Conservation (phyloP, 2,797 vertebrate species). For the Chelon labrosus region DNA sequence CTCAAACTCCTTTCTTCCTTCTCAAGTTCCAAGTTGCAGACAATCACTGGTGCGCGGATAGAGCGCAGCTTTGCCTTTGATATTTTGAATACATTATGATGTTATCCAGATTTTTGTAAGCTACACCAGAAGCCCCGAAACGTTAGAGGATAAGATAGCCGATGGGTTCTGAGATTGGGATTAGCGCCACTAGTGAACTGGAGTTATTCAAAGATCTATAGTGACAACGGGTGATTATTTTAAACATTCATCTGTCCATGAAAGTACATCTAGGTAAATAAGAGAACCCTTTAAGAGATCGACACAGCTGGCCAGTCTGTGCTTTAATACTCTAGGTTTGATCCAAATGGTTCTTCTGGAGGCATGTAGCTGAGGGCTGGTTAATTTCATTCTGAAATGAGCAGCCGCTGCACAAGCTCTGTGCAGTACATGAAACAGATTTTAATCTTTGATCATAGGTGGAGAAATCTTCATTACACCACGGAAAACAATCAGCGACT, state of each 20-base stretch:
- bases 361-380: slow-evolving; percentile 5
- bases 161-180: no score
- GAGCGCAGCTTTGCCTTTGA: no score
- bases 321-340: not conserved
- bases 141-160: no score
- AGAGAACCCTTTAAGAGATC: slow-evolving; percentile 5
- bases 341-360: not conserved
- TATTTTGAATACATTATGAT: no score
- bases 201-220: slow-evolving; percentile 5
- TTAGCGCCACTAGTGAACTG: not conserved
- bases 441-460: slow-evolving; percentile 33
- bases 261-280: slow-evolving; percentile 2
- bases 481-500: slow-evolving; percentile 12
- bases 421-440: slow-evolving; percentile 4
- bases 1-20: no score
- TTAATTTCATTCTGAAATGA: slow-evolving; percentile 24
- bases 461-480: slow-evolving; percentile 5
- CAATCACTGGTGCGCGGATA: no score
- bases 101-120: no score
- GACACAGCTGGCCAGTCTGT: not conserved
- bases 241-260: not conserved
- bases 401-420: slow-evolving; percentile 14
- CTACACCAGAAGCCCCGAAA: no score
- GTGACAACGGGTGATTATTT: not conserved
- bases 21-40: no score